These are phyloP conservation scores for Ricordea florida DNA, from an alignment of 92 coral and sea anemone species.

Conservation along the genomic window DNA sequence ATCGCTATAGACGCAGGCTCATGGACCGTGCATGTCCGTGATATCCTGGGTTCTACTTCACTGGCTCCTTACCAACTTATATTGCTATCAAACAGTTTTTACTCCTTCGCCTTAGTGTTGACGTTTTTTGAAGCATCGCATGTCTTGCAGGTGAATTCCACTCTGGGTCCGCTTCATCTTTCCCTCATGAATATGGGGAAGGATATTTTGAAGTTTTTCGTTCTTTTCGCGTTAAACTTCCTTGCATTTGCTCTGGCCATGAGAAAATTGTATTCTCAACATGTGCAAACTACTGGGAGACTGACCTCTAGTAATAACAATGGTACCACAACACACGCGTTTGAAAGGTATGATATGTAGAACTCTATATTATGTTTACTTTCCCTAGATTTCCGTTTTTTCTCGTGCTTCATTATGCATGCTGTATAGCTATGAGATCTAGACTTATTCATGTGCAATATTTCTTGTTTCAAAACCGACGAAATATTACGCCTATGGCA, in stretches of 20 bases:
- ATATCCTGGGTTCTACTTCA: background rate
- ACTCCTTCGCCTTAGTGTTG: constrained; percentile 66
- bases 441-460: too few relatives aligned
- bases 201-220: constrained; percentile 74
- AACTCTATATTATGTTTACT: too few relatives aligned
- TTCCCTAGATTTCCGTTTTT: too few relatives aligned
- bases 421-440: too few relatives aligned
- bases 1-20: constrained; percentile 40
- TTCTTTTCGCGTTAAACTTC: constrained; percentile 59
- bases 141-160: constrained; percentile 69
- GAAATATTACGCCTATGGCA: too few relatives aligned
- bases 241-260: constrained; percentile 80
- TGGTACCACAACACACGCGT: background rate
- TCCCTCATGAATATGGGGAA: constrained; percentile 77
- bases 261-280: constrained; percentile 85
- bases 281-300: constrained; percentile 35
- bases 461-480: too few relatives aligned
- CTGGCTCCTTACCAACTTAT: constrained; percentile 46
- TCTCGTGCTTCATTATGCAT: too few relatives aligned
- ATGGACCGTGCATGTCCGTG: constrained; percentile 35
- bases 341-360: background rate
- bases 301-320: background rate
- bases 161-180: constrained; percentile 82
- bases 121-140: constrained; percentile 79
- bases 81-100: constrained; percentile 77